phyloP scores from a whole-genome alignment of 2,113 vertebrate species.

The Phyllostomus discolor region DNA sequence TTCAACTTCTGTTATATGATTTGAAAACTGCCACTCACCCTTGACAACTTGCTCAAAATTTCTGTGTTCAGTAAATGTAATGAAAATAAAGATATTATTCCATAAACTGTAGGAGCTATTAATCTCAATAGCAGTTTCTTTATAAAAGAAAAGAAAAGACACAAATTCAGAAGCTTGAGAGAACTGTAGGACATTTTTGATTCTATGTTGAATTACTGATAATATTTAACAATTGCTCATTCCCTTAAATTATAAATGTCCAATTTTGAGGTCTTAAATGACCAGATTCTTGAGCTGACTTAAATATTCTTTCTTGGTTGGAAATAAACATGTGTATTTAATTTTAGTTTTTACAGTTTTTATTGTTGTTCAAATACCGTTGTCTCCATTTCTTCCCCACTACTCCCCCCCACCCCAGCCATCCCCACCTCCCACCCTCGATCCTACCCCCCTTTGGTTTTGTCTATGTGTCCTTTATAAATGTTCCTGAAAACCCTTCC shows the following conservation, averaged over 20 bases:
- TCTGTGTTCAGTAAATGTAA: neutral
- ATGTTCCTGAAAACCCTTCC: too few species aligned
- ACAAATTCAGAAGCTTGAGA: neutral
- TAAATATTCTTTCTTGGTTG: slow-evolving; percentile 26
- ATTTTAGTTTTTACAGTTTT: too few species aligned
- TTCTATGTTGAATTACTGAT: neutral
- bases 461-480: too few species aligned
- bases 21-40: neutral
- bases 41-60: neutral
- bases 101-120: neutral
- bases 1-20: neutral
- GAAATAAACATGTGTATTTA: neutral
- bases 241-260: neutral
- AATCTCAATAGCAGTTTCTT: neutral
- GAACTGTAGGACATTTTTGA: neutral
- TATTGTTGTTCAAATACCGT: too few species aligned
- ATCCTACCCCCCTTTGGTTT: too few species aligned
- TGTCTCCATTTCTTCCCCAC: too few species aligned
- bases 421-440: too few species aligned
- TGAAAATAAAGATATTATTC: slow-evolving; percentile 17
- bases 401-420: too few species aligned
- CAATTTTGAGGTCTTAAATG: neutral
- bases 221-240: neutral
- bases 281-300: neutral
- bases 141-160: neutral